Conservation (phyloP, 1,140 invertebrate genomes). For the Drosophila persimilis region DNA sequence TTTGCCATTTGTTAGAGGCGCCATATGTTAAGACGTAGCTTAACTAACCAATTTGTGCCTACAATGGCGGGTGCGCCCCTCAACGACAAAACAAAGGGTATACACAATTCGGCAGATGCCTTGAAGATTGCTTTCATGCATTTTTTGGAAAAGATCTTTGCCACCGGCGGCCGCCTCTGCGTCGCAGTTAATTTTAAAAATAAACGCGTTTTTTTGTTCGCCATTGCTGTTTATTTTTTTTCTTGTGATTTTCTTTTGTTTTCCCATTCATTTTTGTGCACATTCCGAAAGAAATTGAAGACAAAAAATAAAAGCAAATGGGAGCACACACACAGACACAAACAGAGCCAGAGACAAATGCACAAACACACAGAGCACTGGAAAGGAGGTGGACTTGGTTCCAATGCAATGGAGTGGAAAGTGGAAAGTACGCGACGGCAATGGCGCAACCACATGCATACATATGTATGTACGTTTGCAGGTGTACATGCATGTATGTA, state of each 20-base stretch:
- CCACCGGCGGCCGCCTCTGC: neutral
- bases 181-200: conserved; percentile 56
- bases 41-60: no score
- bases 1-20: no score
- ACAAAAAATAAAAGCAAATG: no score
- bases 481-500: neutral
- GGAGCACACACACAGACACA: no score
- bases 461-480: neutral
- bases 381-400: conserved; percentile 25
- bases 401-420: conserved; percentile 16
- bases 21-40: no score
- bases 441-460: neutral
- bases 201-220: conserved; percentile 33
- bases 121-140: conserved; percentile 1
- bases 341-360: no score
- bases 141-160: conserved; percentile 37
- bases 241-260: conserved; percentile 13
- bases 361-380: no score
- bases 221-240: conserved; percentile 2
- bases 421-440: no score
- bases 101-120: no score
- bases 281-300: conserved; percentile 18
- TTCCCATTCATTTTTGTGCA: conserved; percentile 3
- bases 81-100: no score
- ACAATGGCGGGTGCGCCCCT: no score